These are phyloP conservation scores for Sphaerophoria rueppellii DNA, from an alignment of 2,888 invertebrate species.

Conservation along the genomic window DNA sequence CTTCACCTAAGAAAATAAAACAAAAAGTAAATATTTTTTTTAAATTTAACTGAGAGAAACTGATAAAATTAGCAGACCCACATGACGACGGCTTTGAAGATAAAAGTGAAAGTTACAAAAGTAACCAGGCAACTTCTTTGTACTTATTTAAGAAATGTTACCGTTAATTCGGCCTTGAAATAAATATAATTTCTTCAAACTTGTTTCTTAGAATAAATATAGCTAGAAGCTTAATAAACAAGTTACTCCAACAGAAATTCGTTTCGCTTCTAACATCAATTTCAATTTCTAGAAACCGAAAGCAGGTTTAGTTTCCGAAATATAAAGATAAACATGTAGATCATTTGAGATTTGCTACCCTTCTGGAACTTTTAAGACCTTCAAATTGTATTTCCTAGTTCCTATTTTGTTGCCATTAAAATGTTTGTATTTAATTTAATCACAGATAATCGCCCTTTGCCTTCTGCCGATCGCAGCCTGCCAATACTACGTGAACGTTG, in stretches of 20 bases:
- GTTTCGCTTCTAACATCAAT: no score
- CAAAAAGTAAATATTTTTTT: slow-evolving; percentile 3
- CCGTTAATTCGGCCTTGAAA: background rate
- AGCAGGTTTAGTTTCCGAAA: slow-evolving; percentile 24
- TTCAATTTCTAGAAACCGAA: background rate
- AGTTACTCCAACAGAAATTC: background rate
- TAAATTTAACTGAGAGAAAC: background rate
- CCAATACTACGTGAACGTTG: slow-evolving; percentile 47
- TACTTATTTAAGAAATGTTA: slow-evolving; percentile 1
- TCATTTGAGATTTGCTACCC: background rate
- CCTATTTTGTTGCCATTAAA: background rate
- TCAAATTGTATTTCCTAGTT: slow-evolving; percentile 11
- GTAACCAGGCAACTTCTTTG: background rate
- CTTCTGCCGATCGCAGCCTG: slow-evolving; percentile 73
- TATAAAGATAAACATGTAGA: background rate
- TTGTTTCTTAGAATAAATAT: no score
- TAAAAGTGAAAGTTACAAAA: background rate
- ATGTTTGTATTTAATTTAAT: slow-evolving; percentile 47
- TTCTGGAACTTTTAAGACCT: slow-evolving; percentile 1
- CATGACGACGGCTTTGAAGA: background rate
- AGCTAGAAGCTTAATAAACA: no score
- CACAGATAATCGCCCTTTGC: slow-evolving; percentile 75
- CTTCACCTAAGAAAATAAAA: slow-evolving; percentile 18
- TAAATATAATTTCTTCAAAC: background rate
- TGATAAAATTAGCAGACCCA: background rate